Base-by-base conservation (phyloP, 2,888 invertebrate species). In the Emmelina monodactyla region DNA sequence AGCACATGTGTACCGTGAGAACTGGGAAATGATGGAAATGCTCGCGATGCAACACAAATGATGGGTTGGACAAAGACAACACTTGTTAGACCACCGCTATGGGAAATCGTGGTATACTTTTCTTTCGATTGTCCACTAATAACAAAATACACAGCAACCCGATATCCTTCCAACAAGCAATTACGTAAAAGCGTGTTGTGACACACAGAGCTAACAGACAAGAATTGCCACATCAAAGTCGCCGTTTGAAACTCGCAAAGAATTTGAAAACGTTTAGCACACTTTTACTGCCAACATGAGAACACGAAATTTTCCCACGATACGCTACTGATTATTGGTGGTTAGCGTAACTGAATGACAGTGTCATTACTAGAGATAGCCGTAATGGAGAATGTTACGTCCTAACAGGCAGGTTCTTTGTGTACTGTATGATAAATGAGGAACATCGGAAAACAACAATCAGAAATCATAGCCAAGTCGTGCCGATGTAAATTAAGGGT, bases 1-100 rank as follows among this genome's bases (percentile, higher is more conserved):
- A 11, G 35, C 40, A 35, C 39, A 45, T 47, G 34, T 45, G 42
- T 45, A 44, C 40, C 48, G 48, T 49, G 48, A 46, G 49, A 49
- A 51, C 44, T 46, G 46, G 49, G 45, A 48, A 51, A 51, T 49
- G 39, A 42, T 46, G 44, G 46, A 49, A 49, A 49, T 41, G 29
- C 29, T 29, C 25, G 14, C 44, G 42, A 41, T 36, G 38, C 15
- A 13, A 31, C 42, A 39, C 40, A 47, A 51, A 51, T 50, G 48
- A 51, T 48, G 9, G 25, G 25, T 25, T 25, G 25, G 25, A 25
- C 25, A 25, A 25, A n/a, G 11, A n/a, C n/a, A 25, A 49, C 34
- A 47, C 45, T 45, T 47, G 47, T 45, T 25, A 25, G 25, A 25
- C 25, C 25, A n/a, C 9, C 25, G 25, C 25, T n/a, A 25, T 25